Base-by-base conservation (phyloP, 35 echinoderm and acorn worm genomes). In the Ophiothrix spiculata region DNA sequence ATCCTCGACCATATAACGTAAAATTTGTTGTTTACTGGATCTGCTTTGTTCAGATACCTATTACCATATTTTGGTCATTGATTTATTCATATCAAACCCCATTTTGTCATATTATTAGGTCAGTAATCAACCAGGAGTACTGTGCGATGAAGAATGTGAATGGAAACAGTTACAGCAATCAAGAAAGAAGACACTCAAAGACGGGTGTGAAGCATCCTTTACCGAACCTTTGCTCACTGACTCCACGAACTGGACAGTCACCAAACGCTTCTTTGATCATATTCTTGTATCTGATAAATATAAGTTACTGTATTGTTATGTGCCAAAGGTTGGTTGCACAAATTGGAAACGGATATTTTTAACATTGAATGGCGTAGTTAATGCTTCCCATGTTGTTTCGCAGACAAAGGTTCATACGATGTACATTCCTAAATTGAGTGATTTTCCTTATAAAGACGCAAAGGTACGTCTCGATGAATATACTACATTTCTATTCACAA, bases 271-370 rank as follows among this genome's bases (percentile, higher is more conserved):
- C 2, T 36, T 88, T 19, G 23, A 73, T 19, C 86, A 88, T 64
- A 25, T 88, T 14, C 36, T 90, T 21, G 88, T 90, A 46, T 31
- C 31, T 16, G 88, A 90, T 64, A 36, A 74, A 32, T 77, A 85
- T 77, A 75, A 79, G 42, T 32, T 90, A 25, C 39, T 90, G 1
- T 90, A 84, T 54, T 85, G 81, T 41, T 84, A 83, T 39, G 54
- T 90, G 31, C 80, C 80, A 31, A 90, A 90, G 34, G 81, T 77
- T 56, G 88, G 73, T 0, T 84, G 81, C 74, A 77, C 88, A 0
- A 90, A 90, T 56, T 90, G 88, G 88, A 84, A 84, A 45, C 36
- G 88, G 31, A 46, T 90, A n/a, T 79, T 90, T 79, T 54, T 90
- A 17, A 42, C 76, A 3, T 56, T 90, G 6, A 39, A 84, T 14